phyloP scores from a whole-genome alignment of 2,113 vertebrate species.

The Suncus etruscus region DNA sequence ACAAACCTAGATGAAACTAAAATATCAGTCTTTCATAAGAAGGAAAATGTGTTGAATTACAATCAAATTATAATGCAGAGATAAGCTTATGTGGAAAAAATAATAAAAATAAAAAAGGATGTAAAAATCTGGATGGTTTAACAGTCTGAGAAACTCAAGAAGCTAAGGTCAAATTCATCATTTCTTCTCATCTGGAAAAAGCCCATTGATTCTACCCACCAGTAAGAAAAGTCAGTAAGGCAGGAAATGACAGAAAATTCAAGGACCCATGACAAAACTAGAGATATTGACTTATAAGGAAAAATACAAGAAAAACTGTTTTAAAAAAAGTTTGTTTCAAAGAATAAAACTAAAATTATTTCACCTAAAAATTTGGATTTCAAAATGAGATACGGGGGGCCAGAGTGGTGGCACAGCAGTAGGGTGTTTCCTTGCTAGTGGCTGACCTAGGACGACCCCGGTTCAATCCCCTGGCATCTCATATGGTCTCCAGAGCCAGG shows the following conservation, averaged over 20 bases:
- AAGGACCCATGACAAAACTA: background rate
- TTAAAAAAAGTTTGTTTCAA: conserved; percentile 40
- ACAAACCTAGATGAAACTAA: background rate
- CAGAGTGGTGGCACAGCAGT: too few species aligned
- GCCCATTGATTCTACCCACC: background rate
- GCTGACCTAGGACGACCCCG: too few species aligned
- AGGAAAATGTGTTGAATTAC: background rate
- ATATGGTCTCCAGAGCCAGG: too few species aligned
- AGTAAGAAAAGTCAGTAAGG: background rate
- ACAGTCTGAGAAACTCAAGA: conserved; percentile 22
- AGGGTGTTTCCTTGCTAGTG: too few species aligned
- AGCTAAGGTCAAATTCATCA: conserved; percentile 32
- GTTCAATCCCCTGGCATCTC: too few species aligned
- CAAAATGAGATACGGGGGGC: conserved; percentile 20
- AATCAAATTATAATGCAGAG: background rate
- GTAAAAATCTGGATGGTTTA: background rate
- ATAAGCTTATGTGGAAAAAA: background rate
- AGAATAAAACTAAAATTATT: background rate
- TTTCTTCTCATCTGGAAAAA: conserved; percentile 44
- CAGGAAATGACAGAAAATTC: conserved; percentile 27
- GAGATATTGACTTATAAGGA: background rate
- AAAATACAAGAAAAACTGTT: conserved; percentile 26
- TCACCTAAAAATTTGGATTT: conserved; percentile 39
- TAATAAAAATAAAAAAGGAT: conserved; percentile 19
- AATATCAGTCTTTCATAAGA: background rate